Conservation (phyloP, 2,888 invertebrate species). For the Pammene fasciana region DNA sequence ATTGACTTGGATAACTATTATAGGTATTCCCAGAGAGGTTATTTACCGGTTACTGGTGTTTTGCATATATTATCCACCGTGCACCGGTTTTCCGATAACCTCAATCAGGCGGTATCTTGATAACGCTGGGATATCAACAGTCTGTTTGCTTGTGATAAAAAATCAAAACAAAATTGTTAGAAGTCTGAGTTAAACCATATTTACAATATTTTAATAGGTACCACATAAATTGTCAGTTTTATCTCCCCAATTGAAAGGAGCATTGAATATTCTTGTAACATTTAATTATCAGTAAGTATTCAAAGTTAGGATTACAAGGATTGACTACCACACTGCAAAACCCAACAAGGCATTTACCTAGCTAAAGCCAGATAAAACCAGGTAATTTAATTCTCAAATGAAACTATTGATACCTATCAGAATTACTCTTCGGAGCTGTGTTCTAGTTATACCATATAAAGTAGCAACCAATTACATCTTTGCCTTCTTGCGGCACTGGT, state of each 20-base stretch:
- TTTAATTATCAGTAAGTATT: neutral
- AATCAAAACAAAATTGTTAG: conserved; percentile 8
- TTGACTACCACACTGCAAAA: neutral
- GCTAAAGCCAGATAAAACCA: neutral
- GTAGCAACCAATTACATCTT: conserved; percentile 9
- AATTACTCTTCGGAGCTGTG: neutral
- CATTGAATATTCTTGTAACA: neutral
- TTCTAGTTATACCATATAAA: conserved; percentile 15
- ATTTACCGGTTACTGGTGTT: conserved; percentile 18
- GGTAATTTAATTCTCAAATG: conserved; percentile 7
- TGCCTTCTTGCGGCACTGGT: conserved; percentile 10
- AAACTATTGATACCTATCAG: conserved; percentile 4
- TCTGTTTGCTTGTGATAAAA: conserved; percentile 23
- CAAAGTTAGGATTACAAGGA: neutral
- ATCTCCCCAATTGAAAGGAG: too few species aligned
- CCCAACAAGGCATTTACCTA: neutral
- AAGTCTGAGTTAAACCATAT: neutral
- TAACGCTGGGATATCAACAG: conserved; percentile 42
- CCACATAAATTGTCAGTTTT: too few species aligned
- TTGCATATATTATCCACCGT: conserved; percentile 40
- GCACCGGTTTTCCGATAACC: conserved; percentile 44
- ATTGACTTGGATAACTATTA: conserved; percentile 16
- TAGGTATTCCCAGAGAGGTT: conserved; percentile 33
- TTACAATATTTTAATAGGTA: too few species aligned
- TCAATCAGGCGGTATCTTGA: conserved; percentile 41